Percentiles rank a stretch among this genome's conserved stretches.
Evolutionary conservation across 2,888 invertebrate species (phyloP).

Genomic region (Hermaeophaga mercurialis): DNA sequence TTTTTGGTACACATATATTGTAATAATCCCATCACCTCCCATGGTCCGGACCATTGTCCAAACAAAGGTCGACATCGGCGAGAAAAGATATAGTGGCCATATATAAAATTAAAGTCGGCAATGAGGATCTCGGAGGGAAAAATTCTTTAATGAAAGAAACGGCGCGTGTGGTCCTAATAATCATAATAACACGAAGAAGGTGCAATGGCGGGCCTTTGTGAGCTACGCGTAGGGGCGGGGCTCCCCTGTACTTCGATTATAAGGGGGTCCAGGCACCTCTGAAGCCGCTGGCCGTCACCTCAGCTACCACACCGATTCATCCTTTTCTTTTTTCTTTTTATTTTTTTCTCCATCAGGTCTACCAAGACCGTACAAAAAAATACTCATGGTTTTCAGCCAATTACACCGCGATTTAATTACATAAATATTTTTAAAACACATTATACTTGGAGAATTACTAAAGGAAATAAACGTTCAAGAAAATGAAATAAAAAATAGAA

Average conservation of each 20-base stretch:
- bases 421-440: too few relatives aligned
- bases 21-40: slow-evolving; percentile 15
- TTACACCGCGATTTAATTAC: too few relatives aligned
- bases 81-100: slow-evolving; percentile 35
- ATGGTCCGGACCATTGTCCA: slow-evolving; percentile 17
- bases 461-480: too few relatives aligned
- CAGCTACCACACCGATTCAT: slow-evolving; percentile 16
- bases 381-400: too few relatives aligned
- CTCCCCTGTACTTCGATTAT: slow-evolving; percentile 40
- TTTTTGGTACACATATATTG: slow-evolving; percentile 6
- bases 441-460: too few relatives aligned
- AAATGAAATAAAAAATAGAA: too few relatives aligned
- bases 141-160: slow-evolving; percentile 49
- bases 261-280: slow-evolving; percentile 39
- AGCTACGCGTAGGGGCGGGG: slow-evolving; percentile 43
- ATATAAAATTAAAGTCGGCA: slow-evolving; percentile 39
- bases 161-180: slow-evolving; percentile 49
- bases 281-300: slow-evolving; percentile 22
- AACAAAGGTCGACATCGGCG: slow-evolving; percentile 37
- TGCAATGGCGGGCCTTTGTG: slow-evolving; percentile 52
- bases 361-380: slow-evolving; percentile 6
- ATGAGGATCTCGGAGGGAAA: slow-evolving; percentile 40
- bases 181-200: slow-evolving; percentile 51
- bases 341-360: slow-evolving; percentile 8
- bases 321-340: slow-evolving; percentile 1